A percentile compares a stretch with the other conserved stretches of the same genome.
phyloP scores from a whole-genome alignment of 30 jellyfish, hydroid and myxozoan genomes.

The Cassiopea andromeda region DNA sequence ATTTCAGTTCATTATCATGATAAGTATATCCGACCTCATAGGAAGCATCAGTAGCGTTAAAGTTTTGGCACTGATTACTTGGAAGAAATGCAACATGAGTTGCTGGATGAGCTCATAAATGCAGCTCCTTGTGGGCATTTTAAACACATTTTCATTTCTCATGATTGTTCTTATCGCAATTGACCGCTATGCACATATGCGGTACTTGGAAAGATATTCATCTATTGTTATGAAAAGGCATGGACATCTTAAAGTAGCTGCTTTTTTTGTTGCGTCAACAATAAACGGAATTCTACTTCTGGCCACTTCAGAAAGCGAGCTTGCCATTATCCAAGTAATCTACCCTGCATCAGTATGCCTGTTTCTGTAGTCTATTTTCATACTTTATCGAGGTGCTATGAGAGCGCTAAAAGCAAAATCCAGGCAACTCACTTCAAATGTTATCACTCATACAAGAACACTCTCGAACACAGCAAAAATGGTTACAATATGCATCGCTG shows the following conservation, averaged over 20 bases:
- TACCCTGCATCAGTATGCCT: background rate
- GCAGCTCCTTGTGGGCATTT: background rate
- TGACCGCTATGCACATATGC: conserved; percentile 1
- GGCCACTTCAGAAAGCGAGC: no score
- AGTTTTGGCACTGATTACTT: background rate
- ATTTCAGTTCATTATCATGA: background rate
- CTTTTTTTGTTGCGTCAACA: background rate
- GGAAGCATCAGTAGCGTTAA: background rate
- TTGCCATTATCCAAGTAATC: background rate
- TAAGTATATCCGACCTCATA: background rate
- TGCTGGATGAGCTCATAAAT: background rate
- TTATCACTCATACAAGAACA: background rate
- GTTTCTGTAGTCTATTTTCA: background rate
- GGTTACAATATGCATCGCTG: background rate
- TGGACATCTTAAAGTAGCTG: background rate
- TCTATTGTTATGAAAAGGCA: background rate
- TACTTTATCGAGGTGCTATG: background rate
- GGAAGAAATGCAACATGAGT: background rate
- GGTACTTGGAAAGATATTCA: background rate
- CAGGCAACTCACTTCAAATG: background rate
- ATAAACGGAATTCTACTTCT: background rate
- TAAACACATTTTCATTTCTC: background rate
- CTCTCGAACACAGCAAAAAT: background rate
- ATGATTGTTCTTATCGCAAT: background rate
- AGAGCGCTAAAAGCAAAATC: background rate